Percentiles rank a stretch among this genome's conserved stretches.
phyloP scores from a whole-genome alignment of 2,113 vertebrate species.

The Cololabis saira region DNA sequence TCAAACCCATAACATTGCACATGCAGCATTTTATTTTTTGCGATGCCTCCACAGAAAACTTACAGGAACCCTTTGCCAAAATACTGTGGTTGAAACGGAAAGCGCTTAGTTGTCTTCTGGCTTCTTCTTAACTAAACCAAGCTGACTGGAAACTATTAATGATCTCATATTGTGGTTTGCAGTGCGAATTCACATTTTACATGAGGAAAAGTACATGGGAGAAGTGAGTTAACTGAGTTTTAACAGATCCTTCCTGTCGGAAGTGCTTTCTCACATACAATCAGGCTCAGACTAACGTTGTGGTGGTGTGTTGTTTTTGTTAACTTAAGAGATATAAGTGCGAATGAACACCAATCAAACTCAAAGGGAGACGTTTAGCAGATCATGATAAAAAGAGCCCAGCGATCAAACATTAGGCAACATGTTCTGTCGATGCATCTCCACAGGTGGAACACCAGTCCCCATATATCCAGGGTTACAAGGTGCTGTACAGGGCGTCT shows the following conservation, averaged over 20 bases:
- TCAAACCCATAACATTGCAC: neutral
- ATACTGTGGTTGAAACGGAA: constrained; percentile 51
- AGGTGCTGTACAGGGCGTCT: constrained; percentile 87
- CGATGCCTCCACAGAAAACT: constrained; percentile 18
- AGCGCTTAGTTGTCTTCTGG: constrained; percentile 39
- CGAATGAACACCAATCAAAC: neutral
- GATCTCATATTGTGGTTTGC: constrained; percentile 63
- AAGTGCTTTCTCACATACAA: constrained; percentile 15
- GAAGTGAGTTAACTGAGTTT: constrained; percentile 29
- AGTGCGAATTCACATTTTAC: constrained; percentile 35
- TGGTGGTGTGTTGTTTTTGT: neutral
- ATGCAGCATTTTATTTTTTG: constrained; percentile 9
- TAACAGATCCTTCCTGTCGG: constrained; percentile 19
- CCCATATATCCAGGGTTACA: constrained; percentile 93
- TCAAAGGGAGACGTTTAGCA: no score
- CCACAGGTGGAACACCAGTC: constrained; percentile 91
- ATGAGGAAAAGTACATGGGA: constrained; percentile 31
- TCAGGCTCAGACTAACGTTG: neutral
- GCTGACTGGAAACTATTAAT: constrained; percentile 63
- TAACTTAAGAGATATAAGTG: neutral
- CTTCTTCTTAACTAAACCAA: constrained; percentile 44
- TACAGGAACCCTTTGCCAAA: constrained; percentile 37
- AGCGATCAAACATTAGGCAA: neutral
- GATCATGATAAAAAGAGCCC: neutral
- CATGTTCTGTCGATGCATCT: constrained; percentile 8